Evolutionary conservation across 92 coral and sea anemone species (phyloP), one percentile per base, ranked within the genome.

Genomic region (Epizoanthus illoricatus): DNA sequence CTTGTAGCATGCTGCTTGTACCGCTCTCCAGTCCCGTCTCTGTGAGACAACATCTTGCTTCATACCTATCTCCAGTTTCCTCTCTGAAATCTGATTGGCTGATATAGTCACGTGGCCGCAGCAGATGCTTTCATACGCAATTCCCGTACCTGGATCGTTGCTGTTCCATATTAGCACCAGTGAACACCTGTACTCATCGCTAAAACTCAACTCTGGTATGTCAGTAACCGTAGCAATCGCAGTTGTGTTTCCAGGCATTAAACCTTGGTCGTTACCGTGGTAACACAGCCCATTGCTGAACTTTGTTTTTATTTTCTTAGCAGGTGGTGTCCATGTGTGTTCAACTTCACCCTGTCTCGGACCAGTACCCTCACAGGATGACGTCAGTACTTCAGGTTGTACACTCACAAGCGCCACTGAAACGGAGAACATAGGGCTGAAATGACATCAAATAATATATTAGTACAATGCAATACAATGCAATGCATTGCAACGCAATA

Each of bases 141-240:
- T 4, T 20, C 74, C 54, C 17, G 78, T 86, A 79, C 69, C 54
- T 7, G 20, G 5, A 41, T 55, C 2, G 5, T 83, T 8, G 74
- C 85, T 85, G 7, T 61, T 68, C 90, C 92, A 93, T 56, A 92
- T 80, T 20, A 91, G 73, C 41, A 85, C 91, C 42, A 91, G 85
- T 17, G 89, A 85, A 67, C 85, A 76, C 7, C 71, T 56, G 80
- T 81, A 85, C 20, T 65, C 78, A 20, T 75, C 64, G 7, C 59
- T 65, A 60, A 23, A 83, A 16, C 41, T 33, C 56, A 92, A 80
- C 56, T 81, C 65, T 15, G 97, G 97, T 18, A 92, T 15, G 52
- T 80, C 76, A 19, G 89, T 65, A 3, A 89, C 92, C 8, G 85
- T 56, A 75, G 86, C 83, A 75, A 86, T 84, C 18, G 60, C 66